Percentiles rank a stretch among this genome's conserved stretches.
Conservation (phyloP, 2,888 invertebrate genomes). For the Lysandra coridon region DNA sequence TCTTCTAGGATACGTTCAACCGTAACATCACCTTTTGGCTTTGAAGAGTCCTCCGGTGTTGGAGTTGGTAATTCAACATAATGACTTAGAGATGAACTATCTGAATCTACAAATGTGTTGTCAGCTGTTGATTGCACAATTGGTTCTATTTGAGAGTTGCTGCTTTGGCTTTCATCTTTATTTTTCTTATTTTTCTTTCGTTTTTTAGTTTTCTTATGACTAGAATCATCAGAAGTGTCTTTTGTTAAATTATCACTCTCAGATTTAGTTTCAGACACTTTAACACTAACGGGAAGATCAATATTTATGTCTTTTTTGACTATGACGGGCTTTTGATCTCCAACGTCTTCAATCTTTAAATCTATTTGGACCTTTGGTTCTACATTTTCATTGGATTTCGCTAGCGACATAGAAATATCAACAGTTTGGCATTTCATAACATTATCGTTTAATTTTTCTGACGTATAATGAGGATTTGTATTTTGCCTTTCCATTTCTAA, state of each 20-base stretch:
- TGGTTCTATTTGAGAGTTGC: conserved; percentile 8
- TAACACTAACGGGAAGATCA: conserved; percentile 57
- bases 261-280: conserved; percentile 48
- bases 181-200: conserved; percentile 69
- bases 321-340: conserved; percentile 51
- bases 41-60: conserved; percentile 73
- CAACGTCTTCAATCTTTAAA: conserved; percentile 58
- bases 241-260: conserved; percentile 16
- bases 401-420: conserved; percentile 63
- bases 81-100: conserved; percentile 69
- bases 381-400: conserved; percentile 51
- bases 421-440: conserved; percentile 47
- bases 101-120: conserved; percentile 61
- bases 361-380: conserved; percentile 63
- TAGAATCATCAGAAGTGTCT: conserved; percentile 46
- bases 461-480: conserved; percentile 12
- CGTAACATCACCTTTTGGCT: conserved; percentile 54
- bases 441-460: conserved; percentile 38
- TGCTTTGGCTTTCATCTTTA: conserved; percentile 1
- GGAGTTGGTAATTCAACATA: conserved; percentile 70
- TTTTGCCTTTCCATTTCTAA: conserved; percentile 3
- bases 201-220: conserved; percentile 53
- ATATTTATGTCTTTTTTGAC: conserved; percentile 68
- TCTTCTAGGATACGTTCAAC: conserved; percentile 37
- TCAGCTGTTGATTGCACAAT: conserved; percentile 52